A percentile compares a stretch with the other conserved stretches of the same genome.
Conservation (phyloP, 2,888 invertebrate genomes). For the Anaspis maculata region DNA sequence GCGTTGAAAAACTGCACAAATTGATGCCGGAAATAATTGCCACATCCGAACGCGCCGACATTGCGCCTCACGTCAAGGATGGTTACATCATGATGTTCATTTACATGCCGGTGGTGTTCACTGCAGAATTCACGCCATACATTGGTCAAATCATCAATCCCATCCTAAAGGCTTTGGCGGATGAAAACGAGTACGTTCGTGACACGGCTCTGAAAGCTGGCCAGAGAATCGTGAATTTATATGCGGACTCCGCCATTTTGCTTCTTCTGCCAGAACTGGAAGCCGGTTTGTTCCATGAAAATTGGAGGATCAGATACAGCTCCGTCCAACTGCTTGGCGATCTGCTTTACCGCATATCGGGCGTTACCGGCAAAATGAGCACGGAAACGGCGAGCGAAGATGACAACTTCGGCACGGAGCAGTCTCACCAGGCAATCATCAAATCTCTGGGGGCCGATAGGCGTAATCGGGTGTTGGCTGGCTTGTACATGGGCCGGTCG, state of each 20-base stretch:
- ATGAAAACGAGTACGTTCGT: constrained; percentile 97
- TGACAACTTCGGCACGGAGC: constrained; percentile 98
- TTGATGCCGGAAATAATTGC: constrained; percentile 96
- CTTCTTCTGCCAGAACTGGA: constrained; percentile 90
- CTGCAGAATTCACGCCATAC: constrained; percentile 90
- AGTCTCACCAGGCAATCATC: constrained; percentile 87
- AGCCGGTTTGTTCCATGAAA: constrained; percentile 91
- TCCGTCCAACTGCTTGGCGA: constrained; percentile 94
- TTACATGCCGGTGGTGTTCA: constrained; percentile 96
- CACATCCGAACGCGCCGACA: constrained; percentile 86
- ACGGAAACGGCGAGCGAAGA: constrained; percentile 97
- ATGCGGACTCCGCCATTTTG: constrained; percentile 91
- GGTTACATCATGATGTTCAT: constrained; percentile 99
- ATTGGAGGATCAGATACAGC: constrained; percentile 92
- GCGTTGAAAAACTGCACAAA: constrained; percentile 88
- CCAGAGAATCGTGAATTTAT: constrained; percentile 91
- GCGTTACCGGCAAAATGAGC: constrained; percentile 98
- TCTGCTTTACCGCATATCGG: constrained; percentile 90
- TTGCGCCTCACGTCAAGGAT: constrained; percentile 95
- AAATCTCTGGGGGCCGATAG: constrained; percentile 75
- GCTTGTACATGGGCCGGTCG: constrained; percentile 94
- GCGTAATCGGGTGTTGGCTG: constrained; percentile 86
- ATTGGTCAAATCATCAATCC: constrained; percentile 88
- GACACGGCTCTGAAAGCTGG: constrained; percentile 96
- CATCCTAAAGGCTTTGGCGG: constrained; percentile 92